These are phyloP conservation scores for Calameuta pallipes DNA, from an alignment of 2,888 invertebrate genomes.

Conservation along the genomic window DNA sequence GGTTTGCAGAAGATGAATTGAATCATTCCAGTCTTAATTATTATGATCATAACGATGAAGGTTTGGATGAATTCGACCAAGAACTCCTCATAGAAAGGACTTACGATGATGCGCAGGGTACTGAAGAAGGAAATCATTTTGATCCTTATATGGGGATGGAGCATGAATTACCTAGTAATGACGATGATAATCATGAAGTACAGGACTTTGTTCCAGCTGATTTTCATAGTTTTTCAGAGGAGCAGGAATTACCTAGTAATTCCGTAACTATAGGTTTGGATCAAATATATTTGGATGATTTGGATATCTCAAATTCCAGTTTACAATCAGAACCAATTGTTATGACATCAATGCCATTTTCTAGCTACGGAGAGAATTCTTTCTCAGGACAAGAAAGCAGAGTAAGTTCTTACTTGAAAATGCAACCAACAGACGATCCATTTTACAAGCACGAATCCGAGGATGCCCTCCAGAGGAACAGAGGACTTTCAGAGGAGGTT, in stretches of 20 bases:
- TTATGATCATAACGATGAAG: not conserved
- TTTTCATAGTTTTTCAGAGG: not conserved
- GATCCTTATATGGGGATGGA: slow-evolving; percentile 1
- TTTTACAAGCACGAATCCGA: not conserved
- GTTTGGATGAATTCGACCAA: not conserved
- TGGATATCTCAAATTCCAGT: slow-evolving; percentile 21
- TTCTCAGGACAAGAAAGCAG: not conserved
- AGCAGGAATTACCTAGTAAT: slow-evolving; percentile 11
- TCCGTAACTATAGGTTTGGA: slow-evolving; percentile 23
- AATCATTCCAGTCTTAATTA: not conserved
- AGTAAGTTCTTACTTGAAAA: not conserved
- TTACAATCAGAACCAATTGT: slow-evolving; percentile 18
- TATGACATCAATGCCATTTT: slow-evolving; percentile 21
- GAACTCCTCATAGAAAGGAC: not conserved
- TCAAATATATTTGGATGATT: slow-evolving; percentile 21
- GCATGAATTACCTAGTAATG: not conserved
- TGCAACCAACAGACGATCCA: not conserved
- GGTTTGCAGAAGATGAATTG: not conserved
- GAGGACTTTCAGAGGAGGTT: no score
- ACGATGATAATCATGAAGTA: not conserved
- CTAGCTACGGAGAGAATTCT: slow-evolving; percentile 25
- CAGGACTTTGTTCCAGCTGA: not conserved
- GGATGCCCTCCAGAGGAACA: not conserved
- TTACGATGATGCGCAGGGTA: not conserved
- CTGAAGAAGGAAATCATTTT: not conserved